Conservation (phyloP, 2,797 vertebrate species). For the Heterohyrax brucei region DNA sequence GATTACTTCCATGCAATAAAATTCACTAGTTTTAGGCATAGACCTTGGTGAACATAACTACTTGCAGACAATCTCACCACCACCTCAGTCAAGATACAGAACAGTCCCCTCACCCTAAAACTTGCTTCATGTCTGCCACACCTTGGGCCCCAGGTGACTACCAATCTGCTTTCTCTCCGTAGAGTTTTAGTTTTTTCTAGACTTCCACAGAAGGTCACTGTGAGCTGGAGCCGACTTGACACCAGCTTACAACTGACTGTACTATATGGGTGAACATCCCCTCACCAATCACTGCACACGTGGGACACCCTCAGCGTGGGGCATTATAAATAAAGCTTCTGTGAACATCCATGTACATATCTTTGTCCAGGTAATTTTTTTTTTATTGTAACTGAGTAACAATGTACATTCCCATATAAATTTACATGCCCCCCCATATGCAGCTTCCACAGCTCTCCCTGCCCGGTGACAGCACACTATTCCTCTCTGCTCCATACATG, state of each 20-base stretch:
- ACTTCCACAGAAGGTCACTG: background rate
- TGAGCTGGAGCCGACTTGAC: background rate
- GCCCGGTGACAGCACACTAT: too few relatives aligned
- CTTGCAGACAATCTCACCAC: background rate
- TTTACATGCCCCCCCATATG: too few relatives aligned
- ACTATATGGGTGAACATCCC: background rate
- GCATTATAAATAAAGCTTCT: background rate
- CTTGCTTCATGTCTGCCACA: rapidly evolving
- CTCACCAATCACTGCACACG: background rate
- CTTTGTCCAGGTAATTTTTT: background rate
- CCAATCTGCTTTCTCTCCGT: background rate
- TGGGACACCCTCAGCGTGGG: background rate
- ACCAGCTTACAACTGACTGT: background rate
- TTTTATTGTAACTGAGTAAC: too few relatives aligned
- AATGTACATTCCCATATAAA: too few relatives aligned
- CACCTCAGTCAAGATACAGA: too few relatives aligned
- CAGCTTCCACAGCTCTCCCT: too few relatives aligned
- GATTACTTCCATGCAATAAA: background rate
- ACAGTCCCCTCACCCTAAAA: rapidly evolving
- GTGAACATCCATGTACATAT: background rate
- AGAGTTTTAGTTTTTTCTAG: background rate
- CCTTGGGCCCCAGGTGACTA: background rate
- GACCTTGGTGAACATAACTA: too few relatives aligned
- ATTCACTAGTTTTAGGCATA: background rate
- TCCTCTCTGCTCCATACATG: too few relatives aligned